Evolutionary conservation across 2,797 vertebrate species (phyloP).

Genomic region (Gambelia wislizenii): DNA sequence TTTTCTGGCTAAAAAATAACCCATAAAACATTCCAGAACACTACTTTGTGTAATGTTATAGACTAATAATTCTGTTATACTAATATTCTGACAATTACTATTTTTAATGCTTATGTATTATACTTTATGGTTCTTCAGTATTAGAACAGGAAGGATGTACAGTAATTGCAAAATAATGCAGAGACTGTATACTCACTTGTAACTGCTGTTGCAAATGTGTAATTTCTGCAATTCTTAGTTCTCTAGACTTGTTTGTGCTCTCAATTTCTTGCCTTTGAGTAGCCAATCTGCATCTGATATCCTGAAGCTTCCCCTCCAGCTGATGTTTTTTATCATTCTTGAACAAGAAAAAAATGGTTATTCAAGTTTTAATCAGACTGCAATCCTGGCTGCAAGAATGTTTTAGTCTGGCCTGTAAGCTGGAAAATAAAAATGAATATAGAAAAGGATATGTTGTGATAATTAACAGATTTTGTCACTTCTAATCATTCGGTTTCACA

Average conservation of each 20-base stretch:
- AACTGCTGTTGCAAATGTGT: conserved; percentile 95
- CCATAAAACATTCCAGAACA: no score
- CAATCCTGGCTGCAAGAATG: background rate
- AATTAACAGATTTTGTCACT: background rate
- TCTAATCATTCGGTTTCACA: background rate
- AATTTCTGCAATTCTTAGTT: conserved; percentile 95
- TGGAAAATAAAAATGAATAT: background rate
- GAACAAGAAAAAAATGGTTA: conserved; percentile 7
- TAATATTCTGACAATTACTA: background rate
- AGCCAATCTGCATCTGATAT: conserved; percentile 91
- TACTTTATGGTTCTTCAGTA: background rate
- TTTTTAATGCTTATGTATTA: background rate
- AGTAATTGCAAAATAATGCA: conserved; percentile 10
- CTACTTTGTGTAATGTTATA: no score
- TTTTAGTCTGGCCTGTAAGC: background rate
- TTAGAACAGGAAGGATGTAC: background rate
- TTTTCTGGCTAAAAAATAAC: no score
- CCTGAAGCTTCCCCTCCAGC: conserved; percentile 95
- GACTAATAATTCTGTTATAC: background rate
- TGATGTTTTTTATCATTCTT: conserved; percentile 97
- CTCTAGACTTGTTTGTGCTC: conserved; percentile 94
- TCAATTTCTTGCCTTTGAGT: conserved; percentile 95
- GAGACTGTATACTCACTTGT: conserved; percentile 81
- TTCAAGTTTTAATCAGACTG: background rate
- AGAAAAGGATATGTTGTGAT: background rate